A percentile compares a stretch with the other conserved stretches of the same genome.
Conservation (phyloP, 2,797 vertebrate species). For the Melanotaenia boesemani region DNA sequence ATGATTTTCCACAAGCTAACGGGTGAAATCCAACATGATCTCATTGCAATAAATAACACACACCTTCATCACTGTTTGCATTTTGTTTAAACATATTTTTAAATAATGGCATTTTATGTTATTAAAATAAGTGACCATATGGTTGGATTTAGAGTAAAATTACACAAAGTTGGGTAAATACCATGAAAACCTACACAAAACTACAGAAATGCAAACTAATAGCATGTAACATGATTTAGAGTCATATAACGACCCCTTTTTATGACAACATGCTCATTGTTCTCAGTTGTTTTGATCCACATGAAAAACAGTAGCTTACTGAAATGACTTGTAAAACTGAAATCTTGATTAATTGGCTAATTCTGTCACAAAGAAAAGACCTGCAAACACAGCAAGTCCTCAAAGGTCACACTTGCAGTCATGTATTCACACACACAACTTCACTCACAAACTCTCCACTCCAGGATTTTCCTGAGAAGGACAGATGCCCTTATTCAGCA, state of each 20-base stretch:
- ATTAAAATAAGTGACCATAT: no score
- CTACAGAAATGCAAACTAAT: no score
- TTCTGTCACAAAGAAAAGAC: slow-evolving; percentile 63
- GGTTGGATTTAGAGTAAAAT: no score
- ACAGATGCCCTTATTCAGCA: slow-evolving; percentile 80
- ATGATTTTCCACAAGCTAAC: not conserved
- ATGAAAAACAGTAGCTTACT: slow-evolving; percentile 42
- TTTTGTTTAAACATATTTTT: no score
- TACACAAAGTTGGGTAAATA: no score
- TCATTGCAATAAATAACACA: no score
- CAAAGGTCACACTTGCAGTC: slow-evolving; percentile 61
- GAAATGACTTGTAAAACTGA: slow-evolving; percentile 51
- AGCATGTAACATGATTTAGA: no score
- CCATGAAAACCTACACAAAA: no score
- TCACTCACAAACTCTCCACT: slow-evolving; percentile 23
- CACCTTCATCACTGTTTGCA: no score
- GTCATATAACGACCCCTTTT: no score
- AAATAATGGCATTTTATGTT: no score
- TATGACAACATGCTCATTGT: not conserved
- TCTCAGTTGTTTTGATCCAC: slow-evolving; percentile 31
- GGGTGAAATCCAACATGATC: not conserved
- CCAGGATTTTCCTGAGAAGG: slow-evolving; percentile 63
- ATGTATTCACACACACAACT: slow-evolving; percentile 25
- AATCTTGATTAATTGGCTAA: slow-evolving; percentile 66
- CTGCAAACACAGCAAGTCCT: slow-evolving; percentile 72